phyloP scores from a whole-genome alignment of 2,113 vertebrate species.

The Brachypodius melanocephalos region DNA sequence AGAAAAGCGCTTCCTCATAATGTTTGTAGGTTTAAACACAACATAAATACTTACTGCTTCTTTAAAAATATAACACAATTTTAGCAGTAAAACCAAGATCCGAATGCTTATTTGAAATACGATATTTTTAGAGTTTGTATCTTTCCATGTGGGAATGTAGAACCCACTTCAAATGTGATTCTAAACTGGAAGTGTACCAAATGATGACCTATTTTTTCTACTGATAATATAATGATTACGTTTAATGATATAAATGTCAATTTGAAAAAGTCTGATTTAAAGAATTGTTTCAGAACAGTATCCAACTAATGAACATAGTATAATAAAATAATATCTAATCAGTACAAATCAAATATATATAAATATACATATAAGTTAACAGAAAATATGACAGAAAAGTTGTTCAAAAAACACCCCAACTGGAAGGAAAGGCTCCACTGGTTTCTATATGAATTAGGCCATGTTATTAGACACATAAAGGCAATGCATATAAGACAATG shows the following conservation, averaged over 20 bases:
- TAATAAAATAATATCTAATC: not conserved
- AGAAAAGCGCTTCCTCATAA: not conserved
- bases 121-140: not conserved
- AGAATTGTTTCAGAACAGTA: not conserved
- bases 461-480: not conserved
- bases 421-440: not conserved
- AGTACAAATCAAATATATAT: not conserved
- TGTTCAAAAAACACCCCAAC: not conserved
- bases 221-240: not conserved
- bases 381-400: not conserved
- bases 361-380: not conserved
- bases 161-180: not conserved
- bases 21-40: not conserved
- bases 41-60: not conserved
- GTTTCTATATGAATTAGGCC: not conserved
- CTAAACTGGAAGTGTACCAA: not conserved
- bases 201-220: not conserved
- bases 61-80: not conserved
- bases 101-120: not conserved
- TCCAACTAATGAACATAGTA: not conserved
- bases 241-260: not conserved
- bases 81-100: not conserved
- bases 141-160: not conserved
- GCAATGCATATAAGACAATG: not conserved
- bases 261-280: not conserved